phyloP scores from a whole-genome alignment of 2,113 vertebrate species.

The Aepyceros melampus region DNA sequence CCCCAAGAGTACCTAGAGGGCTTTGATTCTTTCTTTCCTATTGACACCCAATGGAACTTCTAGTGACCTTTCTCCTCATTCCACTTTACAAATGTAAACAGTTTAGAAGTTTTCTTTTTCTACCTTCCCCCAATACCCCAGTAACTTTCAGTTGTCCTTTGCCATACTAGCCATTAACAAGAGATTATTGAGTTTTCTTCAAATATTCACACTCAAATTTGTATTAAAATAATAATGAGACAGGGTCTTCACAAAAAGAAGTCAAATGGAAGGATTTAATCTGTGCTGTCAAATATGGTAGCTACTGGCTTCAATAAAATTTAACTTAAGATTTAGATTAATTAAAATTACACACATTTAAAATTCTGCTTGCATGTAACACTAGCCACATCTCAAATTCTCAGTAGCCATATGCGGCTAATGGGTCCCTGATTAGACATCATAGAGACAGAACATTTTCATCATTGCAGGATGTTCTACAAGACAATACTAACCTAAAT shows the following conservation, averaged over 20 bases:
- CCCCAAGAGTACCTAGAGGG: conserved; percentile 83
- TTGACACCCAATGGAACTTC: conserved; percentile 82
- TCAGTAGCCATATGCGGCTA: background rate
- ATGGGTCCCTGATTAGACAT: background rate
- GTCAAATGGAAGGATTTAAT: background rate
- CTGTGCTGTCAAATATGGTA: background rate
- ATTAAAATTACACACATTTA: background rate
- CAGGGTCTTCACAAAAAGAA: background rate
- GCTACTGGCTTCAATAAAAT: background rate
- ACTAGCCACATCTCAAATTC: background rate
- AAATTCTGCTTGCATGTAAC: background rate
- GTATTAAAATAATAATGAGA: background rate
- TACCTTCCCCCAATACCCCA: background rate
- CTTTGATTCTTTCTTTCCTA: conserved; percentile 89
- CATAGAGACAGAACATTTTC: background rate
- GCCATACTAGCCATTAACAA: conserved; percentile 3
- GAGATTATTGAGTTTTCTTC: conserved; percentile 40
- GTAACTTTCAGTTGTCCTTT: conserved; percentile 76
- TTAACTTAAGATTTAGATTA: background rate
- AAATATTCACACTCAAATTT: background rate
- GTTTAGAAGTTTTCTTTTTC: conserved; percentile 30
- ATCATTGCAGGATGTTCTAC: background rate
- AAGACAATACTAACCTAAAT: background rate
- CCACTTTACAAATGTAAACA: conserved; percentile 63
- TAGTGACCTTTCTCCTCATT: conserved; percentile 87